Conservation (phyloP, 2,888 invertebrate genomes). For the Psylliodes chrysocephalus region DNA sequence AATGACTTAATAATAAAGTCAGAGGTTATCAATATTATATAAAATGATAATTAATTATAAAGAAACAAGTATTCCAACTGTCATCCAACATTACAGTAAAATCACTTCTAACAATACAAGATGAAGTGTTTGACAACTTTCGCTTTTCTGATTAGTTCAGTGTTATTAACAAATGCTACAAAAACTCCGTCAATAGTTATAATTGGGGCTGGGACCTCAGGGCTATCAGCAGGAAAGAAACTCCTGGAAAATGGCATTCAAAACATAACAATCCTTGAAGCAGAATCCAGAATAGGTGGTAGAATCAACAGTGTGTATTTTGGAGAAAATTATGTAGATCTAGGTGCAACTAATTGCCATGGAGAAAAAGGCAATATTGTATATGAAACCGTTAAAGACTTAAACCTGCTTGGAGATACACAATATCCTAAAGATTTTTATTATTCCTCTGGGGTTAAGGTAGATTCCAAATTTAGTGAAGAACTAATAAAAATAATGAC, state of each 20-base stretch:
- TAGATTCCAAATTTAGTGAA: slow-evolving; percentile 6
- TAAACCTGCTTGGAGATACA: slow-evolving; percentile 43
- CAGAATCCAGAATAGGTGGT: slow-evolving; percentile 59
- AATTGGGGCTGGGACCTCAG: slow-evolving; percentile 38
- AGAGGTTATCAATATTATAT: no score
- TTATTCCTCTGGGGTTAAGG: slow-evolving; percentile 57
- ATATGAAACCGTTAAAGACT: slow-evolving; percentile 56
- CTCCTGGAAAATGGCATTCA: slow-evolving; percentile 63
- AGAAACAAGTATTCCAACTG: no score
- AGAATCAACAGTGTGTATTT: slow-evolving; percentile 52
- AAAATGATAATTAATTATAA: no score
- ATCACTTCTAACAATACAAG: no score
- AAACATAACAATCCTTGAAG: slow-evolving; percentile 64
- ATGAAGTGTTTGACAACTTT: no score
- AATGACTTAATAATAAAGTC: no score
- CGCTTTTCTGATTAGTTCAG: no score
- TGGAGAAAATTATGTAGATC: slow-evolving; percentile 48
- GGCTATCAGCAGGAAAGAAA: slow-evolving; percentile 66
- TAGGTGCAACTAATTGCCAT: slow-evolving; percentile 62
- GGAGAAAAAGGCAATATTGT: slow-evolving; percentile 59
- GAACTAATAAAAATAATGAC: no score
- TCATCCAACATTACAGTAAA: no score
- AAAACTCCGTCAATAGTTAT: slow-evolving; percentile 18
- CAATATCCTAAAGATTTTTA: slow-evolving; percentile 40
- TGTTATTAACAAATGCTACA: no score